Evolutionary conservation across 2,113 vertebrate species (phyloP), one percentile per base, ranked within the genome.

Genomic region (Montifringilla adamsi): DNA sequence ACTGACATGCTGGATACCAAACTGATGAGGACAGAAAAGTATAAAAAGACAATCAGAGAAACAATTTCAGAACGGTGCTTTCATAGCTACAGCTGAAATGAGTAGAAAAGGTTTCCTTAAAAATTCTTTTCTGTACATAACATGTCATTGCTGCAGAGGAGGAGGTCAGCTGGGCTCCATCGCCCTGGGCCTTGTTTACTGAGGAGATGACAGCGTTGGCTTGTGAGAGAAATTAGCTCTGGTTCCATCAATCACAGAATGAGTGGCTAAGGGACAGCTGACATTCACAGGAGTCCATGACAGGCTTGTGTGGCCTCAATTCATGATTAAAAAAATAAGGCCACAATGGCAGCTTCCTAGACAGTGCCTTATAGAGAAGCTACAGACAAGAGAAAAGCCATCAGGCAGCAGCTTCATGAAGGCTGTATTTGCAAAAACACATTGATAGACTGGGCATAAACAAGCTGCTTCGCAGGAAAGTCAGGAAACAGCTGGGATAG

Each of bases 201-300:
- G 80, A 64, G 76, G 69, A 90, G 69, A 67, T 64, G 93, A 75
- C 89, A 87, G 90, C 0, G 1, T 16, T 70, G 58, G 41, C 41
- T 93, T 88, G 60, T 2, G 15, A 88, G 56, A 83, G 62, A 72
- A 56, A 86, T 68, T 59, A 88, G 50, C 46, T 67, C 79, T 86
- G 90, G 80, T 86, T 93, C 93, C 94, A 90, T 93, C 93, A 83
- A 59, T 88, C 92, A 88, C 62, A 41, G 84, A 77, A 35, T 11
- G 31, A 50, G 77, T 53, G 77, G 75, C 84, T 66, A 77, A 90
- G 88, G 72, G 84, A 93, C 87, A 95, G 93, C 60, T 90, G 95
- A 87, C 87, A 96, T 94, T 94, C 87, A 80, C 6, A 73, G 73
- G 76, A 68, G 37, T 41, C 47, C 52, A 31, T 0, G 3, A n/a